phyloP scores from a whole-genome alignment of 37 sponge, comb jelly and placozoan species.

The Mnemiopsis leidyi region DNA sequence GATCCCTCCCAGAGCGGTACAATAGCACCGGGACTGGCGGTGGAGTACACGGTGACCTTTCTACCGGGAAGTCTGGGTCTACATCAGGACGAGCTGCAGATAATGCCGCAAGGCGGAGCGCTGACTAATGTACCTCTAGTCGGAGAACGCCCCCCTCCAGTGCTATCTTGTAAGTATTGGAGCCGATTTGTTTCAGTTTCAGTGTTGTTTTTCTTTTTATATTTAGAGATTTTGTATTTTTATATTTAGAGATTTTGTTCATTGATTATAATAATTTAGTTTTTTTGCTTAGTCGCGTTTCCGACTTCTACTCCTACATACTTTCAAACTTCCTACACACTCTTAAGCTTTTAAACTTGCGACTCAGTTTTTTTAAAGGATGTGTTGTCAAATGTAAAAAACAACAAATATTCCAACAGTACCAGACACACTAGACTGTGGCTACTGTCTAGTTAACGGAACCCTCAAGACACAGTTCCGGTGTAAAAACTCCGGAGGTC shows the following conservation, averaged over 20 bases:
- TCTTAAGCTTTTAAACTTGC: too few species aligned
- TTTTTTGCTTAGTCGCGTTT: too few species aligned
- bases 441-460: conserved; percentile 56
- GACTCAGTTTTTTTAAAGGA: too few species aligned
- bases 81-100: conserved; percentile 27
- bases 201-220: too few species aligned
- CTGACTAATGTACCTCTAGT: neutral
- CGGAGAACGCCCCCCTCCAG: conserved; percentile 5
- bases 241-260: too few species aligned
- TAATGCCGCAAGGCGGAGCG: conserved; percentile 38
- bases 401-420: neutral
- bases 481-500: conserved; percentile 37
- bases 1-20: conserved; percentile 48
- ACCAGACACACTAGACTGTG: conserved; percentile 51
- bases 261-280: too few species aligned
- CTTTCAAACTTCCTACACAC: too few species aligned
- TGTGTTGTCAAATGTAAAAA: too few species aligned
- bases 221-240: too few species aligned
- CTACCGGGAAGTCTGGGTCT: conserved; percentile 22
- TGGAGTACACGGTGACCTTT: conserved; percentile 63
- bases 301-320: too few species aligned
- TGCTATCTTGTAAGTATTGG: conserved; percentile 25
- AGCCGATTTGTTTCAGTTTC: too few species aligned
- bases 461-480: conserved; percentile 47
- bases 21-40: conserved; percentile 38